Conservation (phyloP, 2,888 invertebrate genomes). For the Strigamia transsilvanica region DNA sequence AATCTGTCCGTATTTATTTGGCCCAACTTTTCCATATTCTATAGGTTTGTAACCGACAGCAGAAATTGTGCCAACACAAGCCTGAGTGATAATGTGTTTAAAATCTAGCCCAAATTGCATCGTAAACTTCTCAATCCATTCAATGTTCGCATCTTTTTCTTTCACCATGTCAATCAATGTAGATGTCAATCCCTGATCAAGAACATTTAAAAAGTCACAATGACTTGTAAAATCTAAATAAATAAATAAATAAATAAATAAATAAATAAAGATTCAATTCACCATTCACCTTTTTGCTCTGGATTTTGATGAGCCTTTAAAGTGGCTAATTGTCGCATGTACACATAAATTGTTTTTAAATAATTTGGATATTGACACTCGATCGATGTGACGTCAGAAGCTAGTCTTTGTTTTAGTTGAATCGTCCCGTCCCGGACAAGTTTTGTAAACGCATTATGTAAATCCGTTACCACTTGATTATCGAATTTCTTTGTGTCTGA, state of each 20-base stretch:
- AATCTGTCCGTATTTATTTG: constrained; percentile 4
- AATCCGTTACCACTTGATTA: neutral
- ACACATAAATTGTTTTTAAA: neutral
- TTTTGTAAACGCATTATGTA: neutral
- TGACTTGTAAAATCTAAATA: neutral
- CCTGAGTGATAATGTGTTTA: neutral
- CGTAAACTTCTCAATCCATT: constrained; percentile 11
- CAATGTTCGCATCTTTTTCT: neutral
- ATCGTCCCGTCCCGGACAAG: neutral
- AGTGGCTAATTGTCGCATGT: neutral
- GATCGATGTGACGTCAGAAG: neutral
- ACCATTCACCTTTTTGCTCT: neutral
- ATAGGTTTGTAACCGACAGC: neutral
- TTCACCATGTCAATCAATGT: constrained; percentile 17
- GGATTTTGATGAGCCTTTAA: constrained; percentile 31
- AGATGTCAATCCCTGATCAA: neutral
- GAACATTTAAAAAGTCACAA: neutral
- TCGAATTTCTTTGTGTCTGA: neutral
- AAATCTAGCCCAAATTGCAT: neutral
- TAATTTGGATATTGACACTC: constrained; percentile 13
- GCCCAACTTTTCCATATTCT: neutral
- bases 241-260: neutral
- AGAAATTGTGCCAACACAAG: neutral
- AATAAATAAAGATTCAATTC: neutral
- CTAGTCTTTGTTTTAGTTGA: neutral